Evolutionary conservation across 2,113 vertebrate genomes (phyloP).

Genomic region (Entelurus aequoreus): DNA sequence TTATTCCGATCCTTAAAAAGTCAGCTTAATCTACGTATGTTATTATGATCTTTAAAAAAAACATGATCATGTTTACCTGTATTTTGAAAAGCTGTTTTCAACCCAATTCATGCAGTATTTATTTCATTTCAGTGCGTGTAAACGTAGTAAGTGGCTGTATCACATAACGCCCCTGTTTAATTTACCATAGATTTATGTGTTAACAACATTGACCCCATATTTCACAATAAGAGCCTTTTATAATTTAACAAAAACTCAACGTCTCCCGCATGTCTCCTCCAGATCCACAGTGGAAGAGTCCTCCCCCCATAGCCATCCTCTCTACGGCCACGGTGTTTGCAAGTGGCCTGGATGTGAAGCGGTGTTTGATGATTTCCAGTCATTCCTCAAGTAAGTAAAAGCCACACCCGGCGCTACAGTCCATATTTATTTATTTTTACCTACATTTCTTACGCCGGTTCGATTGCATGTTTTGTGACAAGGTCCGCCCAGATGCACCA

Average conservation of each 20-base stretch:
- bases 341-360: slow-evolving; percentile 99
- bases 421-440: slow-evolving; percentile 30
- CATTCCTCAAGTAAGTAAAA: slow-evolving; percentile 93
- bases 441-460: background rate
- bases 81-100: too few relatives aligned
- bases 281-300: slow-evolving; percentile 88
- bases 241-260: background rate
- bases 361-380: slow-evolving; percentile 94
- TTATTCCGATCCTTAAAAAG: too few relatives aligned
- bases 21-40: too few relatives aligned
- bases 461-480: slow-evolving; percentile 39
- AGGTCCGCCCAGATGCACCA: slow-evolving; percentile 34
- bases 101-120: too few relatives aligned
- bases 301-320: slow-evolving; percentile 85
- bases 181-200: background rate
- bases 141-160: too few relatives aligned
- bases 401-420: background rate
- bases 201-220: background rate
- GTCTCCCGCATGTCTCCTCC: slow-evolving; percentile 17
- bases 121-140: too few relatives aligned
- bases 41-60: too few relatives aligned
- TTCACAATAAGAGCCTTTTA: too few relatives aligned
- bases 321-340: slow-evolving; percentile 96
- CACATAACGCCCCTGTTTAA: too few relatives aligned
- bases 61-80: too few relatives aligned